Base-by-base conservation (phyloP, 2,888 invertebrate genomes). In the Steromphala cineraria region DNA sequence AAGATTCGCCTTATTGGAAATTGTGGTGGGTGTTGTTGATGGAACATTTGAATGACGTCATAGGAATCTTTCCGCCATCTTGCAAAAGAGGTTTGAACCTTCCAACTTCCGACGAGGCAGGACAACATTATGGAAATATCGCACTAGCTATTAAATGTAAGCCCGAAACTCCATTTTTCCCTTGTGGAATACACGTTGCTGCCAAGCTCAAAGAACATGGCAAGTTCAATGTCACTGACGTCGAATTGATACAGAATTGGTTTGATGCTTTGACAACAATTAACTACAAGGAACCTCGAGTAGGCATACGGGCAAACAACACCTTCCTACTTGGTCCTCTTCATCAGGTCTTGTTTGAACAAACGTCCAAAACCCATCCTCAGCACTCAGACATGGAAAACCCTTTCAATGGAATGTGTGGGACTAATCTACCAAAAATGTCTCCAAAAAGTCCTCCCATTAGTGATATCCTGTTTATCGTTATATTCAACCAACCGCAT, bases 401-500 rank as follows among this genome's bases (percentile, higher is more conserved):
- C 55, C 76, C 76, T 24, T 76, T 53, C 21, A n/a, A 15, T n/a
- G 53, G 21, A n/a, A 55, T 76, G 17, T 76, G 76, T n/a, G 24
- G 52, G 52, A 24, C 24, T 24, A 52, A 52, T n/a, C 17, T 15
- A 10, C 24, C 15, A 8, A n/a, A 21, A 13, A n/a, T 52, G 17
- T 36, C 36, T 36, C 8, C 5, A 52, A 19, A 24, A 8, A 7
- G 15, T 7, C 52, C 52, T 24, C 55, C 36, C 1, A 76, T 76
- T 24, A 17, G 36, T 31, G 76, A 76, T 28, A 76, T 76, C 19
- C n/a, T 76, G n/a, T 21, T 76, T 8, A 55, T 76, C 36, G 55
- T 76, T 7, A 76, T 76, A 24, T 76, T 76, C 55, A 76, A 76
- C 76, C 10, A 55, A 8, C 76, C 76, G 4, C 8, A n/a, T 17